Percentiles rank a stretch among this genome's conserved stretches.
These are phyloP conservation scores for Cyclina sinensis DNA, from an alignment of 1,140 invertebrate genomes.

Conservation along the genomic window DNA sequence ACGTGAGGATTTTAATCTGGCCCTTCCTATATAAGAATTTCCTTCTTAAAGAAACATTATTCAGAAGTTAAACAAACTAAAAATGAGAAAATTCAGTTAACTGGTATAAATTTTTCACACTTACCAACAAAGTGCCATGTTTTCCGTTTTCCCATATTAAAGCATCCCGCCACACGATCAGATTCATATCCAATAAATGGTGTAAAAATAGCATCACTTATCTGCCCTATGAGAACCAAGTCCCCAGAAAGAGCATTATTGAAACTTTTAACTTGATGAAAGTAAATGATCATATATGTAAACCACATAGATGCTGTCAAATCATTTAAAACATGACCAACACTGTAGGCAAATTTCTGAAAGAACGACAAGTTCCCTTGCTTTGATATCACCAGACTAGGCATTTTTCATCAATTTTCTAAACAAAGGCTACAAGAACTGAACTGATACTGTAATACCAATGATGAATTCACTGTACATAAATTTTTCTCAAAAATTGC, in stretches of 20 bases:
- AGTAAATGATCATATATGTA: conserved; percentile 97
- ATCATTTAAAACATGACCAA: conserved; percentile 97
- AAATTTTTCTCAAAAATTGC: no score
- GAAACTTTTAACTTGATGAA: conserved; percentile 93
- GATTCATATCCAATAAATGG: conserved; percentile 96
- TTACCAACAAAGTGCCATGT: conserved; percentile 97
- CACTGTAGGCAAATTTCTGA: conserved; percentile 89
- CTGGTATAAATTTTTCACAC: no score
- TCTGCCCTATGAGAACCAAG: conserved; percentile 84
- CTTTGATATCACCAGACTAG: background rate
- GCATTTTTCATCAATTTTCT: background rate
- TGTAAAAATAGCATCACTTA: conserved; percentile 96
- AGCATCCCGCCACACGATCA: conserved; percentile 91
- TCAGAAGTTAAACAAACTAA: no score
- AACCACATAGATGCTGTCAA: conserved; percentile 99
- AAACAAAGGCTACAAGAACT: no score
- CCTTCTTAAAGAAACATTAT: no score
- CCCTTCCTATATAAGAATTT: no score
- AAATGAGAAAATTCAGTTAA: no score
- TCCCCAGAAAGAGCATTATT: conserved; percentile 91
- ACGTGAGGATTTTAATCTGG: no score
- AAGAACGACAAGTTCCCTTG: conserved; percentile 31
- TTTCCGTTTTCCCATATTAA: conserved; percentile 94
- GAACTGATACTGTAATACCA: no score
- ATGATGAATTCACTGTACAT: no score